Evolutionary conservation across 37 sponge, comb jelly and placozoan species (phyloP).

Genomic region (Bolinopsis microptera): DNA sequence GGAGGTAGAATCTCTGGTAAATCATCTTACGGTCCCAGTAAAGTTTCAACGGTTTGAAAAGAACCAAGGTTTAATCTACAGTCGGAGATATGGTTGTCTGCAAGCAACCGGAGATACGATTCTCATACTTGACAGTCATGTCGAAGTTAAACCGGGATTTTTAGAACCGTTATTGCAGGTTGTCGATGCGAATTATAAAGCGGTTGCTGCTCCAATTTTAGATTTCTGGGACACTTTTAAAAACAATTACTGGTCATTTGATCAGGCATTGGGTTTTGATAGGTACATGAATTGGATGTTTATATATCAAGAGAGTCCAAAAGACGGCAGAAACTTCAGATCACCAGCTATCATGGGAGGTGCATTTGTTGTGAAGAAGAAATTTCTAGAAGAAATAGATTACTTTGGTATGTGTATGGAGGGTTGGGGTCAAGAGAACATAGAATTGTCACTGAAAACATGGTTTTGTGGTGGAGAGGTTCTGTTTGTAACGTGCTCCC

Average conservation of each 20-base stretch:
- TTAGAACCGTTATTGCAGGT: not conserved
- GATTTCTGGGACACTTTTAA: not conserved
- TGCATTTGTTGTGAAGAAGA: conserved; percentile 30
- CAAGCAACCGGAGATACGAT: conserved; percentile 27
- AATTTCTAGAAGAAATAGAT: conserved; percentile 22
- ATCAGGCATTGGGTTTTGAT: not conserved
- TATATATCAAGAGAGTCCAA: not conserved
- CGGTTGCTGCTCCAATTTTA: conserved; percentile 16
- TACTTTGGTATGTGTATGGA: conserved; percentile 39
- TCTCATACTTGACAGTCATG: conserved; percentile 24
- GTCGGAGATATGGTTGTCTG: conserved; percentile 8
- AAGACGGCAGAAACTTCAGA: not conserved
- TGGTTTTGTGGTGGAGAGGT: conserved; percentile 32
- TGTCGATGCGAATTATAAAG: not conserved
- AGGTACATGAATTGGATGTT: not conserved
- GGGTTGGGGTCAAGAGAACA: conserved; percentile 54
- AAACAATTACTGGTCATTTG: too few relatives aligned
- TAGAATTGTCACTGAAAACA: conserved; percentile 33
- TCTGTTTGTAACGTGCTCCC: not conserved
- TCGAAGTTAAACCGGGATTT: conserved; percentile 46
- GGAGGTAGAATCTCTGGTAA: not conserved
- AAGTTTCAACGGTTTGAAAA: conserved; percentile 35
- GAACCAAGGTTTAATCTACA: not conserved
- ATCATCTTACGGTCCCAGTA: not conserved
- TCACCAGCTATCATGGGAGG: not conserved